Base-by-base conservation (phyloP, 2,113 vertebrate genomes). In the Merops nubicus region DNA sequence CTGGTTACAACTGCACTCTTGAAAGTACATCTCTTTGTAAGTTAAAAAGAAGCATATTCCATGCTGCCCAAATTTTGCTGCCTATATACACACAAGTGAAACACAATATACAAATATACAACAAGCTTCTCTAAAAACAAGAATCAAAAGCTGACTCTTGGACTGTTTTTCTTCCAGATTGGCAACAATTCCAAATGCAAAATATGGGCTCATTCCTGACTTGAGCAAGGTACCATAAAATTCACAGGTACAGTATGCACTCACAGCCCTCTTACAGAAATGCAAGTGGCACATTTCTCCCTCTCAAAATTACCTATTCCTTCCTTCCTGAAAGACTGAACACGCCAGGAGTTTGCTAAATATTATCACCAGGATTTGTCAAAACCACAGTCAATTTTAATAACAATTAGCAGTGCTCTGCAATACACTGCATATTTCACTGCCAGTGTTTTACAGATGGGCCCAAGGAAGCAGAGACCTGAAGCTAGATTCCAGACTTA, bases 241-340 rank as follows among this genome's bases (percentile, higher is more conserved):
- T 68, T 51, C 83, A 93, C 12, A 67, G 8, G 33, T 34, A 80
- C 0, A 0, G 5, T n/a, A 56, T 12, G 8, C 0, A 0, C 31
- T 63, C 23, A 43, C 17, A 48, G 19, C 7, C 16, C 15, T 57
- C 38, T 38, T 53, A 68, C 10, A 69, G 50, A 79, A 88, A 94
- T 38, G 36, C 43, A 89, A 60, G 38, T 3, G 3, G 11, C 9
- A 51, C 12, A 15, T 63, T 34, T 83, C 59, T 93, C 19, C 15
- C 18, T 51, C 38, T 86, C 50, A 77, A 38, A 85, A 59, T 43
- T 70, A 74, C 16, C 18, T 57, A 8, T 54, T 83, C 33, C 33
- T 48, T 69, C 53, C 23, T 54, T 88, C 33, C 75, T 74, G 23
- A 90, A 53, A 84, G 57, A 67, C 20, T 75, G 64, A 94, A 62